These are phyloP conservation scores for Amphiprion percula DNA, from an alignment of 2,113 vertebrate genomes.

Conservation along the genomic window DNA sequence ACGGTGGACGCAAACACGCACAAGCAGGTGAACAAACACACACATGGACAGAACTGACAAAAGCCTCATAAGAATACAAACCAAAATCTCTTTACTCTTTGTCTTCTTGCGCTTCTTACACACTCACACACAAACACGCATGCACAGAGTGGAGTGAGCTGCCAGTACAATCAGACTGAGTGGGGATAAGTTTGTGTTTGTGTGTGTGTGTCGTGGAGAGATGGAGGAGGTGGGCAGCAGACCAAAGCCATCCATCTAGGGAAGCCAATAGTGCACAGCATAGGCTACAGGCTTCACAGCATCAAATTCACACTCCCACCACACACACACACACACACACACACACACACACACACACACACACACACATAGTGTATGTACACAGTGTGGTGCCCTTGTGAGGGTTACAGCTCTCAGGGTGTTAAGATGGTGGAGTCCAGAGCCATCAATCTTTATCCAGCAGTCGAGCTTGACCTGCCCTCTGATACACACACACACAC, in stretches of 20 bases:
- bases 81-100: conserved; percentile 50
- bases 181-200: conserved; percentile 34
- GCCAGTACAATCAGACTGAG: conserved; percentile 48
- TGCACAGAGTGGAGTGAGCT: conserved; percentile 34
- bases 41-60: conserved; percentile 17
- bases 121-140: neutral
- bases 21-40: conserved; percentile 36
- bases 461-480: conserved; percentile 72
- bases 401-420: conserved; percentile 75
- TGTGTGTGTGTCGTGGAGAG: conserved; percentile 45
- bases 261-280: conserved; percentile 74
- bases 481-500: conserved; percentile 54
- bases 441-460: conserved; percentile 81
- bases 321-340: conserved; percentile 48
- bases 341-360: neutral
- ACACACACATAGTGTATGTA: conserved; percentile 47
- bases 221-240: conserved; percentile 69
- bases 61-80: conserved; percentile 42
- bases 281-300: conserved; percentile 67
- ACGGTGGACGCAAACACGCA: conserved; percentile 48
- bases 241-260: conserved; percentile 78
- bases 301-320: conserved; percentile 40
- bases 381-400: conserved; percentile 78
- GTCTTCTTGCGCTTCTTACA: conserved; percentile 7
- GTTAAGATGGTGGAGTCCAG: conserved; percentile 68